These are phyloP conservation scores for Dendropsophus ebraccatus DNA, from an alignment of 2,113 vertebrate genomes.

Conservation along the genomic window DNA sequence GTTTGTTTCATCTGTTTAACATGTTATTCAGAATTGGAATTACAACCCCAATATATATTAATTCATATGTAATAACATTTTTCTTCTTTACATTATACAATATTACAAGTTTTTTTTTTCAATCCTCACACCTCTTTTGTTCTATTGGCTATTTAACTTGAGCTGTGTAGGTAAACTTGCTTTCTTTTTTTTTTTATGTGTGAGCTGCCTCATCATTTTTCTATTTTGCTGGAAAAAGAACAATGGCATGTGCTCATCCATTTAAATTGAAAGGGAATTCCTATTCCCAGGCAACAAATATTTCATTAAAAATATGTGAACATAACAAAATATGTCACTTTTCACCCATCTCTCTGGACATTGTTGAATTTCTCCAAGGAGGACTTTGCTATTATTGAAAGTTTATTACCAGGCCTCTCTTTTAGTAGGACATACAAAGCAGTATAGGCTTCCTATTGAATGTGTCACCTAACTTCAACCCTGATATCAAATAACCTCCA, in stretches of 20 bases:
- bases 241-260: constrained; percentile 2
- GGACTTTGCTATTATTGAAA: constrained; percentile 29
- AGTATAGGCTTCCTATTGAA: background rate
- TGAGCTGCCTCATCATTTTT: constrained; percentile 19
- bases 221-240: constrained; percentile 20
- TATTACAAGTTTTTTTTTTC: too few relatives aligned
- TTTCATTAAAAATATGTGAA: constrained; percentile 42
- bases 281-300: constrained; percentile 40
- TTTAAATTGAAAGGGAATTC: constrained; percentile 45
- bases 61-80: too few relatives aligned
- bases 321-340: constrained; percentile 18
- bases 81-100: too few relatives aligned
- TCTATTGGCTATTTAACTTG: background rate
- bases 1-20: too few relatives aligned
- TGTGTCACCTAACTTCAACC: constrained; percentile 1
- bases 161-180: background rate
- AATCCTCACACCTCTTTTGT: background rate
- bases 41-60: too few relatives aligned
- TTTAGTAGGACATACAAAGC: constrained; percentile 10
- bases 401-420: constrained; percentile 5
- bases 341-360: constrained; percentile 40
- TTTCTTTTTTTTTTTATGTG: background rate
- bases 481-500: background rate
- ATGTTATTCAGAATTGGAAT: too few relatives aligned
- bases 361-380: constrained; percentile 38